These are phyloP conservation scores for Hylaeus volcanicus DNA, from an alignment of 1,140 invertebrate genomes.

Conservation along the genomic window DNA sequence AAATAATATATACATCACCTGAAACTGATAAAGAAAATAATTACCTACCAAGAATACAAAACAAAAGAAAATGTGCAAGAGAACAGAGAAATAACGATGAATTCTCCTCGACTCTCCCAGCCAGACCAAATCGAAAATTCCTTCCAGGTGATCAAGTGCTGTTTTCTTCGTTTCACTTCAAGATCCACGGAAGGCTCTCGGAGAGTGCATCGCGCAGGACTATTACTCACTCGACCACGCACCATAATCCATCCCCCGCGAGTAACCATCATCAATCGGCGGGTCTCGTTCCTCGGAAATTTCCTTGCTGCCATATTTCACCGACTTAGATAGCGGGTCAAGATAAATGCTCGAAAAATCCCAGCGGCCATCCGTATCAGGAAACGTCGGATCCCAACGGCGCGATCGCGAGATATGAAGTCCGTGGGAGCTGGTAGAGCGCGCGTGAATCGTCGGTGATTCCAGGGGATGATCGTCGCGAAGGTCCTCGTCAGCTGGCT, in stretches of 20 bases:
- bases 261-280: conserved; percentile 26
- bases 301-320: conserved; percentile 29
- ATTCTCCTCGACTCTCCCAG: no score
- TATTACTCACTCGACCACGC: conserved; percentile 15
- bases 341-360: conserved; percentile 43
- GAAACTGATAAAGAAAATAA: no score
- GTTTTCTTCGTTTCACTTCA: no score
- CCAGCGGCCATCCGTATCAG: conserved; percentile 8
- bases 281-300: neutral
- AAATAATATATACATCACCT: no score
- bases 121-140: neutral
- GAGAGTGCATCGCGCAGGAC: neutral
- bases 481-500: neutral
- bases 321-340: conserved; percentile 22
- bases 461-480: conserved; percentile 11
- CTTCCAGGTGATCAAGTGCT: neutral
- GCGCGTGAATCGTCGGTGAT: conserved; percentile 23
- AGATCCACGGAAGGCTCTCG: neutral
- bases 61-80: no score
- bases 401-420: conserved; percentile 28
- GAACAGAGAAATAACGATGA: no score
- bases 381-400: conserved; percentile 18
- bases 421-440: neutral
- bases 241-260: conserved; percentile 13
- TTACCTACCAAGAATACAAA: no score